These are phyloP conservation scores for Automeris io DNA, from an alignment of 2,888 invertebrate genomes.

Conservation along the genomic window DNA sequence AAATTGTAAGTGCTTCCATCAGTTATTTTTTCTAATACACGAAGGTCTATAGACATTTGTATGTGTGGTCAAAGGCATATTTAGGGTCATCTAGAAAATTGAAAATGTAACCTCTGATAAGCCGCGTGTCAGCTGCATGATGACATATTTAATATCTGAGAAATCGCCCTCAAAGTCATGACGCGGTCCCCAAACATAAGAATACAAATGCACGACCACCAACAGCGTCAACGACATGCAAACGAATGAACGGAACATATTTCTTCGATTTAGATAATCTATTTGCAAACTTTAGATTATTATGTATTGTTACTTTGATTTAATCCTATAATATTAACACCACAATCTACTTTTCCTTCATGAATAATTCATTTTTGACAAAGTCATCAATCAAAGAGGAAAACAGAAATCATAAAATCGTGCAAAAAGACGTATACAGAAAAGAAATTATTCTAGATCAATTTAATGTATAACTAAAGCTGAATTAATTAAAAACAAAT, in stretches of 20 bases:
- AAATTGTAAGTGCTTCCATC: no score
- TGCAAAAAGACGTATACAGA: no score
- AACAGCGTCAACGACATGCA: slow-evolving; percentile 42
- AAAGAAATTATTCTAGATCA: no score
- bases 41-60: not conserved
- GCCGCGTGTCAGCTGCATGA: slow-evolving; percentile 54
- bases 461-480: no score
- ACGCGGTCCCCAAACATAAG: slow-evolving; percentile 41
- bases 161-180: slow-evolving; percentile 46
- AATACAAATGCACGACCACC: slow-evolving; percentile 53
- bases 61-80: not conserved
- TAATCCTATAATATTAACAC: no score
- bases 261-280: slow-evolving; percentile 9
- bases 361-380: slow-evolving; percentile 16
- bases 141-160: slow-evolving; percentile 53
- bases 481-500: no score
- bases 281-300: not conserved
- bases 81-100: slow-evolving; percentile 5
- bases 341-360: no score
- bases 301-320: not conserved
- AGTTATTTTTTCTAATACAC: not conserved
- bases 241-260: slow-evolving; percentile 51
- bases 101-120: slow-evolving; percentile 48
- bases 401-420: slow-evolving; percentile 10
- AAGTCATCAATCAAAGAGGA: slow-evolving; percentile 1